Evolutionary conservation across 1,140 invertebrate species (phyloP).

Genomic region (Ladona fulva): DNA sequence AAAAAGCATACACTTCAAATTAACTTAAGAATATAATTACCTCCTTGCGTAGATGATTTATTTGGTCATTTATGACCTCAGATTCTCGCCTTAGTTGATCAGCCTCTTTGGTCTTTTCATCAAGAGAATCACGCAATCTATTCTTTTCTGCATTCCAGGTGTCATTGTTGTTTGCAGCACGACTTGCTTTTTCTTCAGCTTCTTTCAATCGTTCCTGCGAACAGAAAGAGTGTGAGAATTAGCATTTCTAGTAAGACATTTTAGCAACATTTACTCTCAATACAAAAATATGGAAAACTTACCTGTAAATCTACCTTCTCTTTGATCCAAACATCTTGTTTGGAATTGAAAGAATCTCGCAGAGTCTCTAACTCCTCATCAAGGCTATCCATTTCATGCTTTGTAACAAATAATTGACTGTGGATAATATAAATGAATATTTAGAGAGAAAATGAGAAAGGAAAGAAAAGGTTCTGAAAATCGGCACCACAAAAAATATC

Average conservation of each 20-base stretch:
- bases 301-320: conserved; percentile 65
- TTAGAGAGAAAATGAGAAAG: conserved; percentile 16
- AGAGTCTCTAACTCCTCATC: conserved; percentile 56
- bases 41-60: conserved; percentile 54
- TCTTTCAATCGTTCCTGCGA: conserved; percentile 55
- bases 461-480: too few relatives aligned
- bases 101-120: conserved; percentile 65
- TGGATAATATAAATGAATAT: conserved; percentile 17
- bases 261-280: too few relatives aligned
- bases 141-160: conserved; percentile 51
- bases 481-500: too few relatives aligned
- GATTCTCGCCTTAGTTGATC: conserved; percentile 62
- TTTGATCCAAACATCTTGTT: conserved; percentile 61
- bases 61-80: conserved; percentile 57
- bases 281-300: conserved; percentile 21
- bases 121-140: conserved; percentile 54
- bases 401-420: conserved; percentile 38
- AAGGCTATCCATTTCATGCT: conserved; percentile 48
- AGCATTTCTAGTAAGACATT: too few relatives aligned
- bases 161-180: conserved; percentile 24
- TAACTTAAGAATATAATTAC: conserved; percentile 34
- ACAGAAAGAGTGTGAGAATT: conserved; percentile 15
- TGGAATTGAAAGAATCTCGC: conserved; percentile 54
- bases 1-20: too few relatives aligned
- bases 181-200: conserved; percentile 47